Evolutionary conservation across 2,113 vertebrate genomes (phyloP), one percentile per base, ranked within the genome.

Genomic region (Corydoras sp.): DNA sequence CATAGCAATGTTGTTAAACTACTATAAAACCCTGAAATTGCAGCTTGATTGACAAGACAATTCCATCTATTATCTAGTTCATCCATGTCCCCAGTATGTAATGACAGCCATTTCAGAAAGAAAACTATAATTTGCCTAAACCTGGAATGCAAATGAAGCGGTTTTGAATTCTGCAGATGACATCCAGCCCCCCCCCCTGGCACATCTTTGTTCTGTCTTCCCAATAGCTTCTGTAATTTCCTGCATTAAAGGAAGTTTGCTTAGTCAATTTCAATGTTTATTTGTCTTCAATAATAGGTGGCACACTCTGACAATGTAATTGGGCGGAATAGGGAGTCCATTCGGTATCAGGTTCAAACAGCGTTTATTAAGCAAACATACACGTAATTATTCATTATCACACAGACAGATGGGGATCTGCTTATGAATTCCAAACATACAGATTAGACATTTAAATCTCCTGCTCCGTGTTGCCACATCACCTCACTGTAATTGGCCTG

Each of bases 191-290:
- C 48, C 10, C 15, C 6, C 48, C 10, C 15, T 6, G 48, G 60
- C 62, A 49, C 11, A 55, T 69, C 59, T 69, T 64, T 59, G 53
- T 58, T 75, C 62, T 56, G 11, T 51, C 30, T 58, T 53, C 24
- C 18, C 51, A 50, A 50, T 30, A 55, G 58, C 55, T 32, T 71
- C 49, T 63, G 68, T 76, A 65, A 79, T 79, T 79, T 79, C 69
- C 69, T 56, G 72, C 58, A 69, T 50, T 64, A 69, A 66, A 54
- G 54, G 49, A 35, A 53, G 69, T 69, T 80, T 73, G 65, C 66
- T 61, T 74, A 67, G 68, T 71, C 76, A 75, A 76, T 62, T 63
- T 67, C 62, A 70, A 32, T 79, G 77, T 81, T 75, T 76, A 76
- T 71, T 73, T 78, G 76, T 51, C 48, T 72, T 68, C 59, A 35